Base-by-base conservation (phyloP, 2,888 invertebrate species). In the Caenorhabditis wallacei region DNA sequence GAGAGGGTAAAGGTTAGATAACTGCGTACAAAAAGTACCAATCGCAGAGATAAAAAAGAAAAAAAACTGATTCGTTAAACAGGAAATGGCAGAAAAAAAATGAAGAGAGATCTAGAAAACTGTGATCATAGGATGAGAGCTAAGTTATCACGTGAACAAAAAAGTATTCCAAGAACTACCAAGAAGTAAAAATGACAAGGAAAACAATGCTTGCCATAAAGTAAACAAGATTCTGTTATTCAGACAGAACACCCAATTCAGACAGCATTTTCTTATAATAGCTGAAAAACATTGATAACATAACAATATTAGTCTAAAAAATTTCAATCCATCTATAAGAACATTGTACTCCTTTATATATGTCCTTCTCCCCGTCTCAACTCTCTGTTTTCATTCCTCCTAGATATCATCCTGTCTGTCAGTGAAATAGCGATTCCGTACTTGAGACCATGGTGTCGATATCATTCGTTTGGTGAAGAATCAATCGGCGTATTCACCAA, bases 391-490 rank as follows among this genome's bases (percentile, higher is more conserved):
- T 61, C 26, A 16, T 35, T 61, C 59, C 61, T 76, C 78, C 69
- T 63, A 46, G 78, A 61, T 78, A 69, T 35, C 35, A 46, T 69
- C 46, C 24, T 40, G 43, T 69, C 78, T 78, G 69, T 78, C 78
- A 59, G 59, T n/a, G 75, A 76, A 57, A 78, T 69, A 30, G 3
- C 20, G 30, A 40, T 7, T 43, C 24, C 5, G 57, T 30, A 40
- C 43, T 59, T 22, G 35, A 18, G 66, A 75, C 66, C 16, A 22
- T 63, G 78, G 61, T 68, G 57, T 26, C 51, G 43, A 22, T 57
- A 30, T 43, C 56, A 26, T 59, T 61, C 43, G n/a, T 63, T 78
- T 69, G 78, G 46, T 68, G 69, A 69, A 78, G 61, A 61, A 76
- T 64, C 53, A 56, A 35, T 46, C 24, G 18, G 61, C 51, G 53